Evolutionary conservation across 2,797 vertebrate genomes (phyloP).

Genomic region (Lithobates pipiens): DNA sequence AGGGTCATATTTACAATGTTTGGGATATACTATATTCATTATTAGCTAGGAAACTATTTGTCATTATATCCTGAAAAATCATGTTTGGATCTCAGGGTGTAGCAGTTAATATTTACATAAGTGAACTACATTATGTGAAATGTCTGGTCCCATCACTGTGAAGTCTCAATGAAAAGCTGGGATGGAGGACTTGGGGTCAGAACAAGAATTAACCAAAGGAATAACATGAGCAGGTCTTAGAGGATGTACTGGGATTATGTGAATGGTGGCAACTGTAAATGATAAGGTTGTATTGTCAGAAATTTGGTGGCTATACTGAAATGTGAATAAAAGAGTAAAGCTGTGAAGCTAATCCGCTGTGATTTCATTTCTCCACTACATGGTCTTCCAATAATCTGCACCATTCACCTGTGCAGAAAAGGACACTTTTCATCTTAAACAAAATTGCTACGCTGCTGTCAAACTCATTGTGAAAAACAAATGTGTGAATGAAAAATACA

Average conservation of each 20-base stretch:
- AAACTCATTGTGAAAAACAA: too few relatives aligned
- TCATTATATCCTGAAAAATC: constrained; percentile 28
- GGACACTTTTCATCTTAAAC: not conserved
- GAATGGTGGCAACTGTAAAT: constrained; percentile 24
- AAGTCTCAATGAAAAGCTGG: constrained; percentile 39
- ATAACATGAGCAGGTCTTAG: constrained; percentile 17
- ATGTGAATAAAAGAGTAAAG: constrained; percentile 61
- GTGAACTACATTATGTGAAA: not conserved
- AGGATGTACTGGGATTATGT: constrained; percentile 2
- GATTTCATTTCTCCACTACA: not conserved
- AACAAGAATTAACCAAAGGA: constrained; percentile 39
- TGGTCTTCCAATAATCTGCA: not conserved
- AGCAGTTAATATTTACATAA: constrained; percentile 19
- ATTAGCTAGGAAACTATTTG: not conserved
- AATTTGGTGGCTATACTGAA: constrained; percentile 45
- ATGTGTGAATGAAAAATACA: too few relatives aligned
- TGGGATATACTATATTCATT: constrained; percentile 19
- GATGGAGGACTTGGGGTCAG: constrained; percentile 34
- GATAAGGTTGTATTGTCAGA: constrained; percentile 39
- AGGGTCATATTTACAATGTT: constrained; percentile 12
- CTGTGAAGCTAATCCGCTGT: constrained; percentile 42
- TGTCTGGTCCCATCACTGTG: constrained; percentile 45
- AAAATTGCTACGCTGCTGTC: too few relatives aligned
- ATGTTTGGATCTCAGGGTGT: constrained; percentile 42
- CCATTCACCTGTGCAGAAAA: not conserved